A percentile compares a stretch with the other conserved stretches of the same genome.
Evolutionary conservation across 2,797 vertebrate genomes (phyloP).

Genomic region (Chiroxiphia lanceolata): DNA sequence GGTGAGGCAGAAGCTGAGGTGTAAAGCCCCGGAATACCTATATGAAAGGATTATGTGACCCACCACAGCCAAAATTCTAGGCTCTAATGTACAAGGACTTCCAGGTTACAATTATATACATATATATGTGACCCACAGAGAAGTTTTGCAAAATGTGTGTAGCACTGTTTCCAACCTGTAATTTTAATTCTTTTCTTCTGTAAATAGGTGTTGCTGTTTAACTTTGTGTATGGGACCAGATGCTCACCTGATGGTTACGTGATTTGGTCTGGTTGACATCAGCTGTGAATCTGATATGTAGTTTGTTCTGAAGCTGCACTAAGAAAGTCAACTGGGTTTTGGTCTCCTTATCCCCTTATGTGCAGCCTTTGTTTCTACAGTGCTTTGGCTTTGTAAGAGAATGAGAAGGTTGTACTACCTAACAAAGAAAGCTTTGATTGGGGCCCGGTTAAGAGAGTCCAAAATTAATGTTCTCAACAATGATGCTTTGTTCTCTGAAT

Average conservation of each 20-base stretch:
- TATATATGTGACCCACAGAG: not conserved
- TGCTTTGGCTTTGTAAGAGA: slow-evolving; percentile 24
- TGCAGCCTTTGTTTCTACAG: slow-evolving; percentile 30
- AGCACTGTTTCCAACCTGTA: not conserved
- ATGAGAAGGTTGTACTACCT: slow-evolving; percentile 31
- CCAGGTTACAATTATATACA: not conserved
- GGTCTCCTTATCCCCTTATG: not conserved
- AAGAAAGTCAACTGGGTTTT: slow-evolving; percentile 16
- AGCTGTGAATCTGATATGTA: not conserved
- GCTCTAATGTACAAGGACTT: not conserved
- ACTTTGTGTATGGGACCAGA: not conserved
- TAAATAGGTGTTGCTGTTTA: not conserved
- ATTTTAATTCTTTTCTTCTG: not conserved
- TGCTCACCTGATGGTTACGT: not conserved
- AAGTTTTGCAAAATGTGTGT: not conserved
- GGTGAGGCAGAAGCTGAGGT: not conserved
- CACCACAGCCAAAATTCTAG: not conserved
- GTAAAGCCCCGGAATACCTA: not conserved
- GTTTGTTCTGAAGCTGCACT: not conserved
- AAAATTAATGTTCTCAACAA: slow-evolving; percentile 61
- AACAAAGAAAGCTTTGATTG: slow-evolving; percentile 61
- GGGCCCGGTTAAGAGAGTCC: not conserved
- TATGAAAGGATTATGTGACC: not conserved
- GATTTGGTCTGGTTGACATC: not conserved
- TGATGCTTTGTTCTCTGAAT: slow-evolving; percentile 50